Percentiles rank a stretch among this genome's conserved stretches.
Conservation (phyloP, 2,797 vertebrate genomes). For the Chelidonichthys spinosus region DNA sequence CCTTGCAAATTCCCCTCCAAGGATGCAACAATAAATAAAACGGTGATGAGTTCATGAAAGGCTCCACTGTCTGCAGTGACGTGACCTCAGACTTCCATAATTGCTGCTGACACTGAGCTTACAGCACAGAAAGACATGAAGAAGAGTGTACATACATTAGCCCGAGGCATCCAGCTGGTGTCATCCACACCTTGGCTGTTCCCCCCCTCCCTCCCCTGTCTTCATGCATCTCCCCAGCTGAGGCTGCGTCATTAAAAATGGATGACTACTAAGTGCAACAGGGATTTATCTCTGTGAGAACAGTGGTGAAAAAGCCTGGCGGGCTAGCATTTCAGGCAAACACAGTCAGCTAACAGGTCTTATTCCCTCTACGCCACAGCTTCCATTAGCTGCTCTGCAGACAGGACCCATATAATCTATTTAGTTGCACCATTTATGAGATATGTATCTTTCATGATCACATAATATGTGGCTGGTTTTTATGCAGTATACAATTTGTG, state of each 20-base stretch:
- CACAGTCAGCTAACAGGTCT: constrained; percentile 69
- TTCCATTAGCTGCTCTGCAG: constrained; percentile 79
- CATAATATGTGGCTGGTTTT: constrained; percentile 55
- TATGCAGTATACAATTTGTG: constrained; percentile 28
- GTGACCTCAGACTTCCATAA: constrained; percentile 37
- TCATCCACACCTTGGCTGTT: constrained; percentile 61
- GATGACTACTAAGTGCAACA: constrained; percentile 87
- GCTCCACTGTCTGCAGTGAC: constrained; percentile 42
- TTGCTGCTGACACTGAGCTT: constrained; percentile 55
- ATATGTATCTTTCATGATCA: constrained; percentile 78
- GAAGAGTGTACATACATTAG: constrained; percentile 47
- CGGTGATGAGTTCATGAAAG: constrained; percentile 50
- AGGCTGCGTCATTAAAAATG: constrained; percentile 85
- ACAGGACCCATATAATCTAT: constrained; percentile 74
- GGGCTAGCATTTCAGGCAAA: constrained; percentile 76
- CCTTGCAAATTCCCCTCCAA: constrained; percentile 36
- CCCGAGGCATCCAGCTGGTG: constrained; percentile 52
- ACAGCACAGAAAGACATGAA: constrained; percentile 45
- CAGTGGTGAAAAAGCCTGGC: constrained; percentile 73
- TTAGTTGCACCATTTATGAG: constrained; percentile 79
- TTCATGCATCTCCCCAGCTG: constrained; percentile 78
- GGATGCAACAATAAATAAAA: constrained; percentile 44
- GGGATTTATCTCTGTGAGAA: constrained; percentile 83
- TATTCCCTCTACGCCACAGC: constrained; percentile 67
- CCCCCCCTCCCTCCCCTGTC: constrained; percentile 41